Evolutionary conservation across 1,140 invertebrate species (phyloP).

Genomic region (Uloborus diversus): DNA sequence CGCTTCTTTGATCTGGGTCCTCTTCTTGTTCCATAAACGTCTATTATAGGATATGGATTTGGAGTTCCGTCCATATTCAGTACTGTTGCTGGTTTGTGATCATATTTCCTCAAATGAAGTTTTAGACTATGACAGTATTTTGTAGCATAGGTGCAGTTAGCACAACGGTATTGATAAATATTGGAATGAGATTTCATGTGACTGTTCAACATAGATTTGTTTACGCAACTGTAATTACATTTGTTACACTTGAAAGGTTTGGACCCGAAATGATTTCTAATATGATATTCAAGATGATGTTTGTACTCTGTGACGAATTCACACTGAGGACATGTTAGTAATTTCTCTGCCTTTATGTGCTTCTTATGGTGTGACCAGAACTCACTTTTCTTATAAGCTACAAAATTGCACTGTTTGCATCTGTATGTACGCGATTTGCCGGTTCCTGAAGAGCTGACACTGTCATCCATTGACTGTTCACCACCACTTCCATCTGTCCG

Average conservation of each 20-base stretch:
- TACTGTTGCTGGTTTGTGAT: constrained; percentile 85
- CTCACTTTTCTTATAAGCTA: constrained; percentile 85
- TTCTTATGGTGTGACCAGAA: constrained; percentile 90
- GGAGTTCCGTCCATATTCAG: constrained; percentile 87
- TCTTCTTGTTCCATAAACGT: constrained; percentile 86
- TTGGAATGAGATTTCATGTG: constrained; percentile 98
- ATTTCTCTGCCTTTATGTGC: constrained; percentile 93
- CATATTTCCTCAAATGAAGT: constrained; percentile 91
- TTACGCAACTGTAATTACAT: constrained; percentile 93
- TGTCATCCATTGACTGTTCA: not conserved
- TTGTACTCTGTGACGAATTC: constrained; percentile 99
- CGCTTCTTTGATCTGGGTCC: constrained; percentile 76
- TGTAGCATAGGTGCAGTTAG: constrained; percentile 94
- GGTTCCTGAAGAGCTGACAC: not conserved
- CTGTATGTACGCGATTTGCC: constrained; percentile 65
- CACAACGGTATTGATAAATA: constrained; percentile 94
- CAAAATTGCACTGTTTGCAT: constrained; percentile 91
- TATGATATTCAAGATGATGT: constrained; percentile 97
- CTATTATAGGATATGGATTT: constrained; percentile 82
- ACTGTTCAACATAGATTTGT: constrained; percentile 99
- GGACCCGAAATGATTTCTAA: constrained; percentile 92
- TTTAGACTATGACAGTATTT: constrained; percentile 99
- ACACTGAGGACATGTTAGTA: constrained; percentile 90
- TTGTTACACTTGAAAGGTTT: constrained; percentile 97
- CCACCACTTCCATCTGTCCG: not conserved